Evolutionary conservation across 2,888 invertebrate species (phyloP).

Genomic region (Morpho achilles): DNA sequence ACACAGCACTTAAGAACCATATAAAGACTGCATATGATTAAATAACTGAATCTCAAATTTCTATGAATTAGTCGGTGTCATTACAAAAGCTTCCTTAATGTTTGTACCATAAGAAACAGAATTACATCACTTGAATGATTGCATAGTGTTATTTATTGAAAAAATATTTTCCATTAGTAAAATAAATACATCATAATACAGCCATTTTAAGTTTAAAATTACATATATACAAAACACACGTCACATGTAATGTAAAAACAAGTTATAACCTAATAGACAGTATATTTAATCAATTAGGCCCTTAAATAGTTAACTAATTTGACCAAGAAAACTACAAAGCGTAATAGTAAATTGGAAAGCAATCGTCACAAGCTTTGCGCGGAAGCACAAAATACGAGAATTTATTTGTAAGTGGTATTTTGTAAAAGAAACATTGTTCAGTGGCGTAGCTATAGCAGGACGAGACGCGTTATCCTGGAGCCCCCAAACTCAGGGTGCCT

Average conservation of each 20-base stretch:
- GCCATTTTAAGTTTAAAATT: neutral
- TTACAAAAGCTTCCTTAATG: too few relatives aligned
- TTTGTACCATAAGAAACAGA: too few relatives aligned
- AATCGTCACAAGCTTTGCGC: slow-evolving; percentile 22
- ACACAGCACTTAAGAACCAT: too few relatives aligned
- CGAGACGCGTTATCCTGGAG: too few relatives aligned
- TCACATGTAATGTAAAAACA: neutral
- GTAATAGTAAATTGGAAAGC: slow-evolving; percentile 11
- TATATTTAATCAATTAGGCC: slow-evolving; percentile 15
- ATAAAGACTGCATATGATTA: too few relatives aligned
- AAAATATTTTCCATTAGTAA: slow-evolving; percentile 6
- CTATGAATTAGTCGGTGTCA: too few relatives aligned
- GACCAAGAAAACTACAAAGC: slow-evolving; percentile 7
- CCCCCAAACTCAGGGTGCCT: too few relatives aligned
- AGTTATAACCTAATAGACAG: neutral
- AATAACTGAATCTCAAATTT: too few relatives aligned
- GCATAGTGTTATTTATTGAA: neutral
- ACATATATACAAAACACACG: slow-evolving; percentile 4
- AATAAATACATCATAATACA: slow-evolving; percentile 5
- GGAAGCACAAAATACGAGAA: slow-evolving; percentile 28
- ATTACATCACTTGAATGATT: too few relatives aligned
- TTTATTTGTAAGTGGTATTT: too few relatives aligned
- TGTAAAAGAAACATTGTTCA: too few relatives aligned
- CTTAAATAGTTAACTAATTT: neutral
- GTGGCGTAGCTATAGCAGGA: too few relatives aligned